A percentile compares a stretch with the other conserved stretches of the same genome.
Conservation (phyloP, 1,140 invertebrate genomes). For the Caenorhabditis inopinata region DNA sequence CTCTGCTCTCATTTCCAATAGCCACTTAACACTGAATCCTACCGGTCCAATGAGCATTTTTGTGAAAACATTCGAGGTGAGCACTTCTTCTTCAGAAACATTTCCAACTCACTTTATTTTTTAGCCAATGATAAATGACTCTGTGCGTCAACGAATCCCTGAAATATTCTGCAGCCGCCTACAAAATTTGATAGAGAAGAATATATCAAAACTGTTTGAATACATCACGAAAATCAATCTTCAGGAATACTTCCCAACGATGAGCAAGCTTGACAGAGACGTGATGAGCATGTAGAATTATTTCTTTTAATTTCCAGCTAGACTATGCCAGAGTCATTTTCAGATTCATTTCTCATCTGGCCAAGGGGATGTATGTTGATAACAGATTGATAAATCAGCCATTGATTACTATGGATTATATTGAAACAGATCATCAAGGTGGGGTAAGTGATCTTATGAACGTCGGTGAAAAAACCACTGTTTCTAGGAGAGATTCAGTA, state of each 20-base stretch:
- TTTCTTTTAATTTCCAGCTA: too few species aligned
- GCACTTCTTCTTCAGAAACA: background rate
- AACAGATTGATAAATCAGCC: constrained; percentile 60
- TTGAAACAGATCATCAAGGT: constrained; percentile 66
- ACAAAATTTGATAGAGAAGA: constrained; percentile 61
- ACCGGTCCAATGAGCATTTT: constrained; percentile 59
- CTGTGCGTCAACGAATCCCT: constrained; percentile 60
- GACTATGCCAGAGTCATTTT: background rate
- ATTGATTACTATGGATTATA: constrained; percentile 61
- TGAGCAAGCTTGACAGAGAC: constrained; percentile 41
- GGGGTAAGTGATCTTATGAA: background rate
- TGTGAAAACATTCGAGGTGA: constrained; percentile 62
- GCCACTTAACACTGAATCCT: constrained; percentile 62
- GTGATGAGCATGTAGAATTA: constrained; percentile 58
- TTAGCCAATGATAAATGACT: constrained; percentile 60
- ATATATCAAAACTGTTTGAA: constrained; percentile 60
- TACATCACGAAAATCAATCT: constrained; percentile 51
- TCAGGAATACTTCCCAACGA: constrained; percentile 57
- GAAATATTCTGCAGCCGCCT: constrained; percentile 57
- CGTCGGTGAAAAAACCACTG: background rate
- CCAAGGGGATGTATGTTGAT: constrained; percentile 62
- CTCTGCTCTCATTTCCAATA: constrained; percentile 54
- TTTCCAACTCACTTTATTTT: constrained; percentile 13
- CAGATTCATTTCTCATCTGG: constrained; percentile 60
- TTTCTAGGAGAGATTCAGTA: constrained; percentile 60